phyloP scores from a whole-genome alignment of 2,888 invertebrate species.

The Drosophila helvetica region DNA sequence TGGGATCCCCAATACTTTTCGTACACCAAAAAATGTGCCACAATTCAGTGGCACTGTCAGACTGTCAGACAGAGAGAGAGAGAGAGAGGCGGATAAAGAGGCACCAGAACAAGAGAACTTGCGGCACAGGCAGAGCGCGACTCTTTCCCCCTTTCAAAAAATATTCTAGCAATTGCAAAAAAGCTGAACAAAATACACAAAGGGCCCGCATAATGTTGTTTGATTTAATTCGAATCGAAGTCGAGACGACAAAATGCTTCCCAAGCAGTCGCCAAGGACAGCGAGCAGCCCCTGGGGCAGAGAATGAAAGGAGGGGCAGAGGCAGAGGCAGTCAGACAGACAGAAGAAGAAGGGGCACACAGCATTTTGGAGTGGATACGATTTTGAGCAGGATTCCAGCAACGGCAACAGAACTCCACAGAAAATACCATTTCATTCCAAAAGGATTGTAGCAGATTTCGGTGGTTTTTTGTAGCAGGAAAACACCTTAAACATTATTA shows the following conservation, averaged over 20 bases:
- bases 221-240: not conserved
- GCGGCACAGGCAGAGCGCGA: not conserved
- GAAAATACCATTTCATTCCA: no score
- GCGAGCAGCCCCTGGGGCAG: not conserved
- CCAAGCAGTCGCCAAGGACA: not conserved
- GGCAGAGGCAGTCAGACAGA: not conserved
- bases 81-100: no score
- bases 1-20: not conserved
- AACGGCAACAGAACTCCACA: no score
- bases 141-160: not conserved
- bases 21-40: not conserved
- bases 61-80: not conserved
- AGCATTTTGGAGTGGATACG: not conserved
- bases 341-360: not conserved
- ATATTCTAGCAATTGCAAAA: not conserved
- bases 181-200: not conserved
- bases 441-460: no score
- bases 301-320: not conserved
- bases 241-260: not conserved
- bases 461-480: no score
- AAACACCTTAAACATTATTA: no score
- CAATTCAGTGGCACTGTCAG: not conserved
- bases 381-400: not conserved
- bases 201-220: not conserved
- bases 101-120: not conserved